Base-by-base conservation (phyloP, 2,797 vertebrate genomes). In the Myoxocephalus aenaeus region DNA sequence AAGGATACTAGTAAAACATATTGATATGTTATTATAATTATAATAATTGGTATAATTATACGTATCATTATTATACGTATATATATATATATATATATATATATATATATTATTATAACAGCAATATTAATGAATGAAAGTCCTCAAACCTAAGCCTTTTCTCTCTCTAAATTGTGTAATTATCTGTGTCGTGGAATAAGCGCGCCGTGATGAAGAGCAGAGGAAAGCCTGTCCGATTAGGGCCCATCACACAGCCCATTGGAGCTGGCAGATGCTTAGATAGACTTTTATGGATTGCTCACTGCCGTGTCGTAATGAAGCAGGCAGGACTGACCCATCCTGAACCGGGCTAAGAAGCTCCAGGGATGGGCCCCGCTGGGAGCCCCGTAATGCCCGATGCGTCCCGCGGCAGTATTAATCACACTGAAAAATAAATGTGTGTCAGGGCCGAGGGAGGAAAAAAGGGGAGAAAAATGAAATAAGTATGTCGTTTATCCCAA, bases 251-350 rank as follows among this genome's bases (percentile, higher is more conserved):
- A 96, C 96, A 96, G 95, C 90, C 96, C 96, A 97, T 97, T 95
- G 94, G 95, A 96, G 95, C 95, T 97, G 96, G 96, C 97, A 98
- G 98, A 97, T 98, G 97, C 97, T 97, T 96, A 97, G 96, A 98
- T 97, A 97, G 96, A 96, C 96, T 97, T 98, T 98, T 98, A 97
- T 98, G 97, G 97, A 98, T 98, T 94, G 97, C 96, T 97, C 97
- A 96, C 96, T 97, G 97, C 96, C 93, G 95, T 92, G 92, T 94
- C 91, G 93, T 97, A 98, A 98, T 98, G 96, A 97, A 97, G 96
- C 96, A 90, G 89, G 92, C 90, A 92, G 91, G 86, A 79, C 96
- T 96, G 96, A 98, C 96, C 96, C 97, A 96, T 95, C 95, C 95
- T 94, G 95, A 96, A 96, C 95, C 94, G 48, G 95, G 94, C 94